Evolutionary conservation across 1,140 invertebrate species (phyloP).

Genomic region (Drosophila yakuba): DNA sequence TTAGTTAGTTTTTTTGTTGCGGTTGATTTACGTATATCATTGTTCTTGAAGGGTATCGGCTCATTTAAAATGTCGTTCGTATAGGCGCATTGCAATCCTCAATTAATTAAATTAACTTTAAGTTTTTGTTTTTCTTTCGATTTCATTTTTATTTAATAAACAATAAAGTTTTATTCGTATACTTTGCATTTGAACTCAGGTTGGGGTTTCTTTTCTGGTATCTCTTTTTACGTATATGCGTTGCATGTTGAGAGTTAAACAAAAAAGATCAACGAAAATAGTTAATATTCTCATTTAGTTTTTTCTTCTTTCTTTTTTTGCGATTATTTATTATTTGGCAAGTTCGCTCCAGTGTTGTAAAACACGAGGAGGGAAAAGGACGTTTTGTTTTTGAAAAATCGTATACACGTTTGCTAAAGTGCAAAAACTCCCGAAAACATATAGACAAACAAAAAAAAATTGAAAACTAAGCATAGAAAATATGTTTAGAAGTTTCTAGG

Average conservation of each 20-base stretch:
- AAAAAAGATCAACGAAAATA: constrained; percentile 51
- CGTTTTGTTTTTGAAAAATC: constrained; percentile 77
- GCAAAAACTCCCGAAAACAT: constrained; percentile 55
- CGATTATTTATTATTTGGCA: constrained; percentile 59
- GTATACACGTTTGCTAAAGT: constrained; percentile 76
- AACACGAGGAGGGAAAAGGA: constrained; percentile 70
- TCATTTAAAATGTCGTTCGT: constrained; percentile 82
- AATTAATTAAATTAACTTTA: constrained; percentile 80
- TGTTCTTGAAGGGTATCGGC: constrained; percentile 57
- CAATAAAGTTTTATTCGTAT: constrained; percentile 83
- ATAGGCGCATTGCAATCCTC: constrained; percentile 74
- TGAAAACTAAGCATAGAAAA: constrained; percentile 45
- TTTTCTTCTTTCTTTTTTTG: constrained; percentile 29
- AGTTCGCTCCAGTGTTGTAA: constrained; percentile 68
- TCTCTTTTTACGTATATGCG: constrained; percentile 77
- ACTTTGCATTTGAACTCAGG: constrained; percentile 85
- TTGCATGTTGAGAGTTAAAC: constrained; percentile 68
- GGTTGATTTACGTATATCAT: constrained; percentile 70
- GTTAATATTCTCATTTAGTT: constrained; percentile 16
- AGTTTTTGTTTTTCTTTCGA: constrained; percentile 39
- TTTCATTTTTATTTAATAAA: constrained; percentile 50
- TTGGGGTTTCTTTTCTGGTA: constrained; percentile 68
- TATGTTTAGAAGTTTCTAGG: constrained; percentile 43
- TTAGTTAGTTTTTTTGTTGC: constrained; percentile 12
- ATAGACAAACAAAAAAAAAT: constrained; percentile 42